Evolutionary conservation across 2,113 vertebrate genomes (phyloP).

Genomic region (Caloenas nicobarica): DNA sequence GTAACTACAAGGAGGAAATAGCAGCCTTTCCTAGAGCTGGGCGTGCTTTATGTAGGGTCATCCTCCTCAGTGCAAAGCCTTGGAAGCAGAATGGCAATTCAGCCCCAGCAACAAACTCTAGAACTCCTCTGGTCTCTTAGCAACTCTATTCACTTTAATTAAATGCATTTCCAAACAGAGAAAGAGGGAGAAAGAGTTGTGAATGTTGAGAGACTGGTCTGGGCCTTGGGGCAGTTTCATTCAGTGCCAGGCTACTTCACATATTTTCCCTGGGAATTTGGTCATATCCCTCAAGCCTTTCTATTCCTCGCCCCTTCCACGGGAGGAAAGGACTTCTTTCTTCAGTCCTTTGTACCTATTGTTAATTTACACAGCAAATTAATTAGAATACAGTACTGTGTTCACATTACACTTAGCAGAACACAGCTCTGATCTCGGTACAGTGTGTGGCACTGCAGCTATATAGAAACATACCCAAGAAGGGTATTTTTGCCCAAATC

Average conservation of each 20-base stretch:
- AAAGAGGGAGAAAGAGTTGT: slow-evolving; percentile 15
- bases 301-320: not conserved
- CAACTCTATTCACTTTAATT: slow-evolving; percentile 62
- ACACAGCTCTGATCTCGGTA: not conserved
- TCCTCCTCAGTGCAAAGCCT: not conserved
- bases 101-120: slow-evolving; percentile 51
- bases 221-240: not conserved
- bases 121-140: slow-evolving; percentile 56
- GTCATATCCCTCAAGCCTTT: not conserved
- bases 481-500: not conserved
- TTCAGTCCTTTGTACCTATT: not conserved
- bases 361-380: not conserved
- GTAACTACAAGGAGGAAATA: not conserved
- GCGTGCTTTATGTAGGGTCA: not conserved
- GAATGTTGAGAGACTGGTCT: not conserved
- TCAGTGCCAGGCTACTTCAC: slow-evolving; percentile 6
- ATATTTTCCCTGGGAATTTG: not conserved
- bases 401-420: not conserved
- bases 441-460: not conserved
- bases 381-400: not conserved
- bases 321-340: not conserved
- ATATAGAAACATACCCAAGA: not conserved
- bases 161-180: slow-evolving; percentile 45
- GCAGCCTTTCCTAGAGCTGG: not conserved
- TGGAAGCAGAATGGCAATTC: slow-evolving; percentile 27